Evolutionary conservation across 2,797 vertebrate species (phyloP).

Genomic region (Champsocephalus gunnari): DNA sequence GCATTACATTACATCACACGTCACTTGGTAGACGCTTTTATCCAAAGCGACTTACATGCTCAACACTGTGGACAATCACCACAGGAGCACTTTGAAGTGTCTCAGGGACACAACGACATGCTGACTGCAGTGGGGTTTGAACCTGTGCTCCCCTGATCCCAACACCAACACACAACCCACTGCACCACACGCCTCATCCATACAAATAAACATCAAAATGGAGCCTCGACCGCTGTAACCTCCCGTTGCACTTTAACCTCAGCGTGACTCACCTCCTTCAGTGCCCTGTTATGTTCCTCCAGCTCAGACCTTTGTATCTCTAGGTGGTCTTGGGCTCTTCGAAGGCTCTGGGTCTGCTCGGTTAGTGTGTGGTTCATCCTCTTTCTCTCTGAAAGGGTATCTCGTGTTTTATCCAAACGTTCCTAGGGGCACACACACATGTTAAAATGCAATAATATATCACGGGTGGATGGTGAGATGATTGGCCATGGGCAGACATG

Average conservation of each 20-base stretch:
- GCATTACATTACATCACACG: neutral
- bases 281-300: constrained; percentile 71
- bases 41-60: no score
- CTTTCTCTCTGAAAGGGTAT: constrained; percentile 82
- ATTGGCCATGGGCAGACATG: no score
- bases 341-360: constrained; percentile 75
- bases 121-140: no score
- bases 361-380: constrained; percentile 78
- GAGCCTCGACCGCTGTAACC: neutral
- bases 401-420: constrained; percentile 79
- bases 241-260: neutral
- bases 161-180: no score
- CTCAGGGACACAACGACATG: no score
- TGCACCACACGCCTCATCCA: neutral
- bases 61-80: no score
- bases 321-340: constrained; percentile 73
- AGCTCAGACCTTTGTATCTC: constrained; percentile 75
- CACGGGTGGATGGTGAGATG: no score
- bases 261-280: constrained; percentile 77
- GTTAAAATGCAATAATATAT: constrained; percentile 7
- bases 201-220: constrained; percentile 22
- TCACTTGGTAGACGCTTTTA: no score
- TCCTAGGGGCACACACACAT: constrained; percentile 74
- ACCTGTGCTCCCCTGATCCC: no score
- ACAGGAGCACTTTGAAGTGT: no score